These are phyloP conservation scores for Todiramphus chloris DNA, from an alignment of 2,113 vertebrate genomes.

Conservation along the genomic window DNA sequence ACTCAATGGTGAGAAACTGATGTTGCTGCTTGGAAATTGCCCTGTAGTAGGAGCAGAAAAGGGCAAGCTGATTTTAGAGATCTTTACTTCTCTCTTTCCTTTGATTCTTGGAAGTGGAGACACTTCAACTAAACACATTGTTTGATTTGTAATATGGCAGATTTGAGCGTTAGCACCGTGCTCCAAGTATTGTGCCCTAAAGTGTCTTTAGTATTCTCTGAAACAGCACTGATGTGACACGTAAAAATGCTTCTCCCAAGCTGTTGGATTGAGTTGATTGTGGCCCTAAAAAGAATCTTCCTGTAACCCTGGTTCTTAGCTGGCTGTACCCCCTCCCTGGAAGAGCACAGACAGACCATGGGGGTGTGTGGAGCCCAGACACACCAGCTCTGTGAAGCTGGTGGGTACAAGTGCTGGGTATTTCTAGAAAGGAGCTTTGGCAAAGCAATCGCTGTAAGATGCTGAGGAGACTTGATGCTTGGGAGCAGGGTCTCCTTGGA, in stretches of 20 bases:
- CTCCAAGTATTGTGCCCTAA: background rate
- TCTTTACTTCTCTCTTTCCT: background rate
- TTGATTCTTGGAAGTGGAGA: background rate
- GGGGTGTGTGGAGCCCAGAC: background rate
- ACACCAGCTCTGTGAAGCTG: background rate
- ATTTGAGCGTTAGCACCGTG: background rate
- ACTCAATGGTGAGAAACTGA: background rate
- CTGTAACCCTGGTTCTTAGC: background rate
- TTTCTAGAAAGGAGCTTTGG: background rate
- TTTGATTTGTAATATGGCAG: background rate
- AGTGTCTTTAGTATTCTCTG: background rate
- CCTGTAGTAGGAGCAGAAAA: background rate
- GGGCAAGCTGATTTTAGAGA: background rate
- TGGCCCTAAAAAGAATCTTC: background rate
- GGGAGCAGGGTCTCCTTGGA: background rate
- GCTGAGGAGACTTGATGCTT: background rate
- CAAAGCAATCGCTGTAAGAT: background rate
- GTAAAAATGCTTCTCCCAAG: background rate
- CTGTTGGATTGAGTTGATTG: background rate
- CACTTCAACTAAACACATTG: background rate
- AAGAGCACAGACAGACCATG: background rate
- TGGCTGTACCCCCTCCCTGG: constrained; percentile 23
- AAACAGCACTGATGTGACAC: background rate
- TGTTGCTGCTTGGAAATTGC: background rate
- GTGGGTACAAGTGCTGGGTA: background rate